These are phyloP conservation scores for Tapera naevia DNA, from an alignment of 2,797 vertebrate genomes.

Conservation along the genomic window DNA sequence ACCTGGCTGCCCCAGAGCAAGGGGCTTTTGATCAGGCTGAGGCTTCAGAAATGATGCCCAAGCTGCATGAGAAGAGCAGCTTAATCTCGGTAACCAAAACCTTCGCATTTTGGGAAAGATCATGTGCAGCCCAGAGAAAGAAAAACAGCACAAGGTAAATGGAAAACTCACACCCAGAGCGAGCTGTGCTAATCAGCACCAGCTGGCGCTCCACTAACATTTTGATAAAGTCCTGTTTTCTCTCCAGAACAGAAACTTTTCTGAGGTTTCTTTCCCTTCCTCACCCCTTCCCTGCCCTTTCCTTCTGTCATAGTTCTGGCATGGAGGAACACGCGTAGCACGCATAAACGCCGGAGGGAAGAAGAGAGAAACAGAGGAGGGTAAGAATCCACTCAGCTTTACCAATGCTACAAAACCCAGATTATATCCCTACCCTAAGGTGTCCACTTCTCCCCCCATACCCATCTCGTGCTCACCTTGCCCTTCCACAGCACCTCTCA, in stretches of 20 bases:
- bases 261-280: neutral
- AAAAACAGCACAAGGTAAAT: neutral
- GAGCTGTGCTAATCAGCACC: neutral
- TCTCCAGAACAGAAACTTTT: conserved; percentile 22
- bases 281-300: neutral
- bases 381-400: neutral
- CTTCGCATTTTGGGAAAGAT: neutral
- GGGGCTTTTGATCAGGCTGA: neutral
- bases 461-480: neutral
- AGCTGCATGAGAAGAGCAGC: neutral
- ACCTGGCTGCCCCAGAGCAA: neutral
- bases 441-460: neutral
- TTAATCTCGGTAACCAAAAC: neutral
- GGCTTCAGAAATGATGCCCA: neutral
- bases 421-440: neutral
- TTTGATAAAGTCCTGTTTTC: conserved; percentile 43
- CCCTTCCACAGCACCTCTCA: neutral
- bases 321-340: neutral
- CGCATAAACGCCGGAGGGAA: neutral
- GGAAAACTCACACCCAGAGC: conserved; percentile 7
- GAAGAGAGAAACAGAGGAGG: neutral
- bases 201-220: conserved; percentile 25
- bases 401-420: rapidly evolving
- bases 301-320: neutral
- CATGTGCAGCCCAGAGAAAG: neutral